These are phyloP conservation scores for Tringa solitaria DNA, from an alignment of 2,113 vertebrate species.

Conservation along the genomic window DNA sequence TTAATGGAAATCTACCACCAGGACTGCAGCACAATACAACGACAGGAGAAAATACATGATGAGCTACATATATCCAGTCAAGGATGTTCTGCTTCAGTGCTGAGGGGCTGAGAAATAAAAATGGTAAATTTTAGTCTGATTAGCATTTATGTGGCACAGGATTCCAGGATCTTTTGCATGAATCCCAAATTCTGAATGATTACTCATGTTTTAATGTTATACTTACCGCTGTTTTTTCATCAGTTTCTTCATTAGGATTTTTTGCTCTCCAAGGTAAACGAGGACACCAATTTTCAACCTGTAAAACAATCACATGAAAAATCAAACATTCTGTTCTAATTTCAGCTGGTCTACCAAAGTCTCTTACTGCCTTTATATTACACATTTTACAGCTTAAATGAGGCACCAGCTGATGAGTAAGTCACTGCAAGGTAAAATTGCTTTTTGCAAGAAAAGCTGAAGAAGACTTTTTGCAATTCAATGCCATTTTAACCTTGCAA, in stretches of 20 bases:
- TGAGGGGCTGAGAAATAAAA: background rate
- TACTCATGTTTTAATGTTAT: background rate
- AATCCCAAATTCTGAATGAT: background rate
- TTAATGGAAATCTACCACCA: background rate
- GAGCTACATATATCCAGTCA: background rate
- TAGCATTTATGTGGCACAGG: background rate
- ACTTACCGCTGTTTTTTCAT: conserved; percentile 86
- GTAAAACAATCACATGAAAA: conserved; percentile 25
- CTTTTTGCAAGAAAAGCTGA: background rate
- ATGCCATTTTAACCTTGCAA: background rate
- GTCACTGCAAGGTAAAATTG: background rate
- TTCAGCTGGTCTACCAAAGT: background rate
- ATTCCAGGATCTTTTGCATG: background rate
- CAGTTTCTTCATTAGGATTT: conserved; percentile 84
- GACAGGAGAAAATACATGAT: background rate
- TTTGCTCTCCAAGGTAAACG: conserved; percentile 93
- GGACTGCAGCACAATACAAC: background rate
- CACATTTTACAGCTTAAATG: background rate
- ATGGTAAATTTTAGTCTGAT: background rate
- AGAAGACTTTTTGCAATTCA: background rate
- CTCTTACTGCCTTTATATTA: background rate
- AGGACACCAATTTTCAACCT: conserved; percentile 99
- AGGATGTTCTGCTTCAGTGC: background rate
- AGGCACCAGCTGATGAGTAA: background rate
- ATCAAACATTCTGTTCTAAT: background rate